Evolutionary conservation across 2,888 invertebrate genomes (phyloP).

Genomic region (Hecatera dysodea): DNA sequence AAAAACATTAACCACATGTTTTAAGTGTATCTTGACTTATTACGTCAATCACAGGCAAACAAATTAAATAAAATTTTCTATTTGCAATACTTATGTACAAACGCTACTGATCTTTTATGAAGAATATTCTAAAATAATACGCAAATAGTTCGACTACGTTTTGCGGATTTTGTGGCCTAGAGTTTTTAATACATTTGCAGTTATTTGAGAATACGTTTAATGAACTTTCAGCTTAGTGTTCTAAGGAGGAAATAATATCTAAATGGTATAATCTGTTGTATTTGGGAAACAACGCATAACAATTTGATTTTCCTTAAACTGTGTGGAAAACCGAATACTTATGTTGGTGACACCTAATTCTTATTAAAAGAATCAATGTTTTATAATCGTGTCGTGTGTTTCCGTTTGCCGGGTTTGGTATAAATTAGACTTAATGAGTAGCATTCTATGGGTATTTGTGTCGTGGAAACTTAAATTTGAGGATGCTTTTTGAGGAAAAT

Average conservation of each 20-base stretch:
- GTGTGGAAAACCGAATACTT: too few relatives aligned
- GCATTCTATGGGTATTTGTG: background rate
- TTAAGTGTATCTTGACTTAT: constrained; percentile 9
- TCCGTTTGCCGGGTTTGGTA: constrained; percentile 16
- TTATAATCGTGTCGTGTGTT: constrained; percentile 3
- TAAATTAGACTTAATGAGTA: constrained; percentile 14
- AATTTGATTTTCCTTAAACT: background rate
- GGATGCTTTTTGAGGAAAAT: constrained; percentile 25
- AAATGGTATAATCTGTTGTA: background rate
- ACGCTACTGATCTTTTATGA: constrained; percentile 20
- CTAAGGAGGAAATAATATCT: constrained; percentile 2
- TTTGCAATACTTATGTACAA: constrained; percentile 11
- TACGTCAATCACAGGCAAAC: constrained; percentile 22
- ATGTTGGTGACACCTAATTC: constrained; percentile 7
- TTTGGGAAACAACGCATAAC: background rate
- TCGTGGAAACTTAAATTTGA: background rate
- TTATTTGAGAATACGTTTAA: constrained; percentile 15
- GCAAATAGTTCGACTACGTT: constrained; percentile 18
- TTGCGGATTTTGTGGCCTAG: background rate
- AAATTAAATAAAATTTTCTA: constrained; percentile 27
- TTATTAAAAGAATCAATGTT: constrained; percentile 17
- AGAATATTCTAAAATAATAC: constrained; percentile 24
- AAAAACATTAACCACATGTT: too few relatives aligned
- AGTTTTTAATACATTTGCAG: constrained; percentile 3
- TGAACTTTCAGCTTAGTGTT: constrained; percentile 27